These are phyloP conservation scores for Sminthurinus signatus DNA, from an alignment of 1,140 invertebrate species.

Conservation along the genomic window DNA sequence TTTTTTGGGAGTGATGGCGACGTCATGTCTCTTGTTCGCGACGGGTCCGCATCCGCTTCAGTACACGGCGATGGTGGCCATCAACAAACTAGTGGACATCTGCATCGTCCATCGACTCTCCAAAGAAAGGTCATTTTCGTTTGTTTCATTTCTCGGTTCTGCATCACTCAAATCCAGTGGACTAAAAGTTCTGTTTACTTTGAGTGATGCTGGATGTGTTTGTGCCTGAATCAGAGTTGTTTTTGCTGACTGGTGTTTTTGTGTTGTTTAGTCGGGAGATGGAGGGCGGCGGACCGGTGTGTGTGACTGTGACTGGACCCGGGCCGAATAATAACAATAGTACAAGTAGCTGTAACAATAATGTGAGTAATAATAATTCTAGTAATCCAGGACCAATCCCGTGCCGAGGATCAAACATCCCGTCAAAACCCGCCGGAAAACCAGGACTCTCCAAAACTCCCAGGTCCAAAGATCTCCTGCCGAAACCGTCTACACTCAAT, in stretches of 20 bases:
- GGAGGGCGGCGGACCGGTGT: no score
- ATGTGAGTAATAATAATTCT: not conserved
- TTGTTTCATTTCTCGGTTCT: no score
- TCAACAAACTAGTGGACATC: conserved; percentile 57
- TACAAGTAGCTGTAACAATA: not conserved
- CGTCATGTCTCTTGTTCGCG: conserved; percentile 47
- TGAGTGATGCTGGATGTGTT: no score
- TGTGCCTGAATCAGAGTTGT: no score
- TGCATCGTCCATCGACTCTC: conserved; percentile 47
- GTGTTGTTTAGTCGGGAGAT: no score
- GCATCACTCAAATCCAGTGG: no score
- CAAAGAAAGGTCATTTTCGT: conserved; percentile 34
- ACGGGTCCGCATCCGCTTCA: conserved; percentile 51
- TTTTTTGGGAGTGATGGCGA: conserved; percentile 50
- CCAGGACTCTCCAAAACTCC: conserved; percentile 11
- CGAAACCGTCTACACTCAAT: conserved; percentile 9
- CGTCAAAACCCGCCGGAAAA: conserved; percentile 15
- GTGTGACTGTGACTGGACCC: no score
- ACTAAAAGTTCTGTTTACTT: no score
- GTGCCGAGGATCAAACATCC: no score
- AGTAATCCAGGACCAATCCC: no score
- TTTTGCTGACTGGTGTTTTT: no score
- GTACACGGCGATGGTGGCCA: conserved; percentile 52
- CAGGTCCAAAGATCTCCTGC: conserved; percentile 24
- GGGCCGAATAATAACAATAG: no score